Evolutionary conservation across 2,797 vertebrate species (phyloP).

Genomic region (Hozukius guyotensis): DNA sequence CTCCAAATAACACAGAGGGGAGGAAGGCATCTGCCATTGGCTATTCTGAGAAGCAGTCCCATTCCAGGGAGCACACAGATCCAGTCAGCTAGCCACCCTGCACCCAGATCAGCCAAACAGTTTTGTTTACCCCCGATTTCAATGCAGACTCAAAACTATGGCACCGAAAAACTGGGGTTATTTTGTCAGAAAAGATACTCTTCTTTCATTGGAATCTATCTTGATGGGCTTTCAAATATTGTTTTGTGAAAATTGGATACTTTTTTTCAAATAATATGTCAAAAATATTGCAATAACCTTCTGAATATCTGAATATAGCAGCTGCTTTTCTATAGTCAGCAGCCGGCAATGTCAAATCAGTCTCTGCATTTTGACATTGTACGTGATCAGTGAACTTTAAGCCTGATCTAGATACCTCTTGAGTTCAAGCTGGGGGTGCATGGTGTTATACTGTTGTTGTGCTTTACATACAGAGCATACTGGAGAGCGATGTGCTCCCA

Average conservation of each 20-base stretch:
- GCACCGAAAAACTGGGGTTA: neutral
- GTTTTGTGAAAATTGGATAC: neutral
- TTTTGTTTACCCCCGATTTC: conserved; percentile 52
- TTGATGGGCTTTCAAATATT: neutral
- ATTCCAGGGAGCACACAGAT: conserved; percentile 75
- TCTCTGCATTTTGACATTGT: conserved; percentile 16
- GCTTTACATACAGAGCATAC: conserved; percentile 45
- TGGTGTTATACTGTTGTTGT: conserved; percentile 28
- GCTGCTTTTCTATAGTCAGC: neutral
- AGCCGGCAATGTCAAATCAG: neutral
- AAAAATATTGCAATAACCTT: neutral
- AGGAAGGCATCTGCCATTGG: conserved; percentile 82
- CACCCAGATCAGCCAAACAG: conserved; percentile 54
- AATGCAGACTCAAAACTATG: neutral
- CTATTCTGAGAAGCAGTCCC: conserved; percentile 86
- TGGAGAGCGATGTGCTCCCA: conserved; percentile 44
- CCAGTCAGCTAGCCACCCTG: conserved; percentile 45
- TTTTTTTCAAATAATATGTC: neutral
- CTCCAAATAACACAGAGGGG: conserved; percentile 83
- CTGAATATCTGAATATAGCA: neutral
- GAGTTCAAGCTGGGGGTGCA: conserved; percentile 28
- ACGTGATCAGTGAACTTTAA: conserved; percentile 31
- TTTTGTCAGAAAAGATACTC: neutral
- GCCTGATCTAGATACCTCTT: conserved; percentile 37
- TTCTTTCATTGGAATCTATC: neutral